phyloP scores from a whole-genome alignment of 2,888 invertebrate genomes.

The Stenoptilia bipunctidactyla region DNA sequence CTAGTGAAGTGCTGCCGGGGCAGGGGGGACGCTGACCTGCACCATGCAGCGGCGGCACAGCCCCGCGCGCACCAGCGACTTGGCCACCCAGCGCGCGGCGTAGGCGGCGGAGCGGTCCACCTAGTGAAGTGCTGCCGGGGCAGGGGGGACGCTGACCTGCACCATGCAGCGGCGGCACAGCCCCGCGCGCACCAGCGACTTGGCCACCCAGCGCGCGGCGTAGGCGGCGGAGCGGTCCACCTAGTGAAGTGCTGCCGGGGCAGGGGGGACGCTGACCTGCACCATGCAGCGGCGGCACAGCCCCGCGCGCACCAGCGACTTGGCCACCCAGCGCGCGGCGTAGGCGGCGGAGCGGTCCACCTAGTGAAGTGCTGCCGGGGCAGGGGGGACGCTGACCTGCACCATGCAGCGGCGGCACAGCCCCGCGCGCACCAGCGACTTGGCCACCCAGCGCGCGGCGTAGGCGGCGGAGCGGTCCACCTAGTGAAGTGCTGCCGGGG shows the following conservation, averaged over 20 bases:
- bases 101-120: not conserved
- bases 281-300: conserved; percentile 97
- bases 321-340: conserved; percentile 99
- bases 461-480: not conserved
- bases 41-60: not conserved
- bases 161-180: not conserved
- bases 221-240: conserved; percentile 98
- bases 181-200: conserved; percentile 86
- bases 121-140: not conserved
- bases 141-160: no score
- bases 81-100: not conserved
- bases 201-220: conserved; percentile 99
- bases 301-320: conserved; percentile 94
- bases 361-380: conserved; percentile 97
- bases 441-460: not conserved
- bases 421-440: not conserved
- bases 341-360: conserved; percentile 98
- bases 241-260: conserved; percentile 97
- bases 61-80: not conserved
- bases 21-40: no score
- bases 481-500: not conserved
- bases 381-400: no score
- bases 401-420: not conserved
- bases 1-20: not conserved
- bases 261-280: no score